Conservation (phyloP, 2,797 vertebrate species). For the Lithobates pipiens region DNA sequence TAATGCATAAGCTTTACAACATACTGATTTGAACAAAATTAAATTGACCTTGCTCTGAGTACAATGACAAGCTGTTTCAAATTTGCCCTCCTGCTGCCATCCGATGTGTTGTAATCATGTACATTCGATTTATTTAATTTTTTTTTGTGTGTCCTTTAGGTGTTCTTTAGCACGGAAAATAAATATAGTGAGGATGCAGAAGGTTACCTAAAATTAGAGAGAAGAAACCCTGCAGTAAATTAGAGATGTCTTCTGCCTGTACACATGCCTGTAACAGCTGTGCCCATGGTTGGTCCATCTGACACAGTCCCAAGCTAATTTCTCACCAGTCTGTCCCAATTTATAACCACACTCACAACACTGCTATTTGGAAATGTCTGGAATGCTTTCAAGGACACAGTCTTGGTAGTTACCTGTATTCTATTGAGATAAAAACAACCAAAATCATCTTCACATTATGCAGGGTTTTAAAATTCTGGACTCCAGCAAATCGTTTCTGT, state of each 20-base stretch:
- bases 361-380: neutral
- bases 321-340: conserved; percentile 26
- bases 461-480: neutral
- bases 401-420: conserved; percentile 9
- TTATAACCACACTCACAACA: conserved; percentile 23
- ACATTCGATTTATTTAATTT: conserved; percentile 22
- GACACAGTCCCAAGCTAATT: conserved; percentile 57
- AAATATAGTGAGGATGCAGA: neutral
- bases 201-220: conserved; percentile 54
- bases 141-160: conserved; percentile 44
- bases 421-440: conserved; percentile 15
- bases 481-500: neutral
- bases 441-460: neutral
- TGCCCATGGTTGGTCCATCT: conserved; percentile 41
- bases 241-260: conserved; percentile 33
- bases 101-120: neutral
- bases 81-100: conserved; percentile 1
- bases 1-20: neutral
- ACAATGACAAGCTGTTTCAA: neutral
- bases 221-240: conserved; percentile 45
- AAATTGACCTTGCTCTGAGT: conserved; percentile 23
- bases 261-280: conserved; percentile 51
- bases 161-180: neutral
- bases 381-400: conserved; percentile 32
- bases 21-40: neutral